A percentile compares a stretch with the other conserved stretches of the same genome.
phyloP scores from a whole-genome alignment of 2,888 invertebrate species.

The Thera obeliscata region DNA sequence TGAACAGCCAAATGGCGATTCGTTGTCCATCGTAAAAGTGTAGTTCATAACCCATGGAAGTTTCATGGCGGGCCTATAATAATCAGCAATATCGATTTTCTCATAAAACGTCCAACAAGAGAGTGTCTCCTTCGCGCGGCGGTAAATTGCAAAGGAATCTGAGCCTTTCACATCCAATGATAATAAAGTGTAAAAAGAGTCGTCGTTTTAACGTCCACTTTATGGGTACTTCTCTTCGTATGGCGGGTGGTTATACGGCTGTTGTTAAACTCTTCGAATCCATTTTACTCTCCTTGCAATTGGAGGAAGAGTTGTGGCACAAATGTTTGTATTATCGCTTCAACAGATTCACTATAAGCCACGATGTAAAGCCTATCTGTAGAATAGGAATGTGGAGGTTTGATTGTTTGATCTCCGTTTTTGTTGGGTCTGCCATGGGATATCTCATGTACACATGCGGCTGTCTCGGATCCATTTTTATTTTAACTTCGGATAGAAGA shows the following conservation, averaged over 20 bases:
- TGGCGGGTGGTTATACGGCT: constrained; percentile 74
- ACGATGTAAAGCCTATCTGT: not conserved
- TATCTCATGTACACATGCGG: too few species aligned
- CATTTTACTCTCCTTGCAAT: constrained; percentile 44
- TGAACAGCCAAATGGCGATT: constrained; percentile 57
- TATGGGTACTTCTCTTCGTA: constrained; percentile 79
- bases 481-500: not conserved
- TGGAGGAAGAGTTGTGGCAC: constrained; percentile 21
- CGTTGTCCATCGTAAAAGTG: constrained; percentile 68
- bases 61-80: constrained; percentile 63
- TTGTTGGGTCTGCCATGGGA: not conserved
- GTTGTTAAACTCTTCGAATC: constrained; percentile 70
- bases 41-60: constrained; percentile 73
- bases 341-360: not conserved
- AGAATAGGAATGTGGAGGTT: not conserved
- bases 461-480: too few species aligned
- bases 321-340: constrained; percentile 7
- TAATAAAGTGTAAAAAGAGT: constrained; percentile 84
- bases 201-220: constrained; percentile 82
- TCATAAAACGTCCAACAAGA: constrained; percentile 75
- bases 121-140: constrained; percentile 65
- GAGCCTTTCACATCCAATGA: constrained; percentile 83
- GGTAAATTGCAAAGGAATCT: constrained; percentile 80
- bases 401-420: not conserved
- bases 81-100: constrained; percentile 79